phyloP scores from a whole-genome alignment of 2,113 vertebrate species.

The Macroglossus sobrinus region DNA sequence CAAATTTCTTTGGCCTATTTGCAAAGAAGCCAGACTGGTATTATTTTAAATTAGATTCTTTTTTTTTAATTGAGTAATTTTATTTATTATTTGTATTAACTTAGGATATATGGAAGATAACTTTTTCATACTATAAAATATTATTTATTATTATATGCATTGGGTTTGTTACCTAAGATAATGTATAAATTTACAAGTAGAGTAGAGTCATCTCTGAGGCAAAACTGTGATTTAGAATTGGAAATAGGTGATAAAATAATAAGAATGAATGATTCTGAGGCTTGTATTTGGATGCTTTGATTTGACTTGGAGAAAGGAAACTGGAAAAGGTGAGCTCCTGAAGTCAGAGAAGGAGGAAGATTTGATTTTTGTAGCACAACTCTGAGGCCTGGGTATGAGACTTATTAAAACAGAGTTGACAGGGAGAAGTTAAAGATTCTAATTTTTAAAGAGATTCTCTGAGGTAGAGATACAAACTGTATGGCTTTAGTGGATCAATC shows the following conservation, averaged over 20 bases:
- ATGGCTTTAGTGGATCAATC: background rate
- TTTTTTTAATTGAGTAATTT: background rate
- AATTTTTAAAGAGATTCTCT: background rate
- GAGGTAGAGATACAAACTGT: background rate
- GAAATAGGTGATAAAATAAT: background rate
- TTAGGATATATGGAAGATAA: background rate
- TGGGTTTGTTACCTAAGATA: background rate
- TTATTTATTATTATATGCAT: background rate
- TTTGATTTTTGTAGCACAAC: background rate
- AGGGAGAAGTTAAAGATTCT: background rate
- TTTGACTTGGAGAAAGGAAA: background rate
- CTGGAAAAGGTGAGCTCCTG: background rate
- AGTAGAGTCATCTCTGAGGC: background rate
- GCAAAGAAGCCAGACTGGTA: background rate
- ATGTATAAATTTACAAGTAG: background rate
- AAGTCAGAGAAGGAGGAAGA: background rate
- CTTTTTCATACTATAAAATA: background rate
- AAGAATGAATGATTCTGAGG: background rate
- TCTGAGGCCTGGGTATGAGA: background rate
- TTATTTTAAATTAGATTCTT: constrained; percentile 18
- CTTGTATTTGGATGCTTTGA: background rate
- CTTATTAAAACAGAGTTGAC: background rate
- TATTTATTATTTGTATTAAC: background rate
- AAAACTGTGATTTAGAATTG: background rate
- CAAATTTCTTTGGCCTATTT: background rate